phyloP scores from a whole-genome alignment of 2,888 invertebrate genomes.

The Camponotus fellah region DNA sequence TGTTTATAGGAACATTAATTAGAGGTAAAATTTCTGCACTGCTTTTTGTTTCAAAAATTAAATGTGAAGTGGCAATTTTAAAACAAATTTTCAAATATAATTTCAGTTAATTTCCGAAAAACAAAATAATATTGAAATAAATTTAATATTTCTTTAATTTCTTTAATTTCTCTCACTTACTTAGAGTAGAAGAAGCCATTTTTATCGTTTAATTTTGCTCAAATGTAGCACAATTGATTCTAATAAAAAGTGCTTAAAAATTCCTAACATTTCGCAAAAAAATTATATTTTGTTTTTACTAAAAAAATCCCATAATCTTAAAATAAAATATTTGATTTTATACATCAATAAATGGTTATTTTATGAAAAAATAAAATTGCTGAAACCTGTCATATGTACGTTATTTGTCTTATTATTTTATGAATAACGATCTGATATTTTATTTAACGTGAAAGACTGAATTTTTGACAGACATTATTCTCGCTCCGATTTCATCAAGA shows the following conservation, averaged over 20 bases:
- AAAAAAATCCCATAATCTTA: no score
- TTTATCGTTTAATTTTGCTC: neutral
- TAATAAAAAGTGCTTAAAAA: neutral
- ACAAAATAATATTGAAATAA: neutral
- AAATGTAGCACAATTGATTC: neutral
- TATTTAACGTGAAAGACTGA: neutral
- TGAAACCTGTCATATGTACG: neutral
- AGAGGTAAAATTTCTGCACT: constrained; percentile 6
- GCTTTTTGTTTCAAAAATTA: neutral
- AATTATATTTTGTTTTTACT: neutral
- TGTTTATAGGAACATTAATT: neutral
- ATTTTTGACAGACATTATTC: constrained; percentile 30
- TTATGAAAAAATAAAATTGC: neutral
- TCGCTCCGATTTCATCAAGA: neutral
- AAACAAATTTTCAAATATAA: neutral
- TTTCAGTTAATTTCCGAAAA: neutral
- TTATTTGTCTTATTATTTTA: neutral
- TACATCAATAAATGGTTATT: neutral
- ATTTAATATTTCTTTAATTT: neutral
- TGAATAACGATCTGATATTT: neutral
- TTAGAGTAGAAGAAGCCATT: neutral
- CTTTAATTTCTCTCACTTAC: neutral
- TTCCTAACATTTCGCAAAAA: neutral
- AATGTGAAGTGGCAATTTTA: neutral
- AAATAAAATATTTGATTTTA: no score